phyloP scores from a whole-genome alignment of 1,140 invertebrate species.

The Drosophila persimilis region DNA sequence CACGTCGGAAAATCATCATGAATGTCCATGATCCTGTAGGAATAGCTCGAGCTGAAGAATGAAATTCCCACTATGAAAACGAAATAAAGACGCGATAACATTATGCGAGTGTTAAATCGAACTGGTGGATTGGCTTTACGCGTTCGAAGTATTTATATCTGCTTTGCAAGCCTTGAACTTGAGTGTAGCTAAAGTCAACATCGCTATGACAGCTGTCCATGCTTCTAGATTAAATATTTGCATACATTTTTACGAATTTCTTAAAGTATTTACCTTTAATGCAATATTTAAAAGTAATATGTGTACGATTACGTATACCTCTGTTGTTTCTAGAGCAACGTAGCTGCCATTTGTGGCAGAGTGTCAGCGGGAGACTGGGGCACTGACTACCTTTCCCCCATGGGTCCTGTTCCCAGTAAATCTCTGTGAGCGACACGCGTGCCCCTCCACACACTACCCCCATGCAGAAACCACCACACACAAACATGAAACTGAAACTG shows the following conservation, averaged over 20 bases:
- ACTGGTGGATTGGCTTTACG: constrained; percentile 25
- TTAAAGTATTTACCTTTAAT: constrained; percentile 24
- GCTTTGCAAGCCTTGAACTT: constrained; percentile 52
- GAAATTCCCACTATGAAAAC: constrained; percentile 5
- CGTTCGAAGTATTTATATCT: constrained; percentile 37
- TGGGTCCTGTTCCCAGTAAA: constrained; percentile 36
- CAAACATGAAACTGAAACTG: constrained; percentile 63
- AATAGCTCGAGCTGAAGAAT: constrained; percentile 6
- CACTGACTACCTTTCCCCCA: constrained; percentile 21
- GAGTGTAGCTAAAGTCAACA: constrained; percentile 20
- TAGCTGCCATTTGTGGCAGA: constrained; percentile 63
- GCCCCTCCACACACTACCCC: constrained; percentile 19
- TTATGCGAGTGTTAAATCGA: constrained; percentile 20
- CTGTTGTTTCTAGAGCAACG: constrained; percentile 36
- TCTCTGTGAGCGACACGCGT: constrained; percentile 66
- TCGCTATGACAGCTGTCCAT: constrained; percentile 42
- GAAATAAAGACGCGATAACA: constrained; percentile 27
- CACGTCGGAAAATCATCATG: constrained; percentile 17
- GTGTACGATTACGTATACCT: not conserved
- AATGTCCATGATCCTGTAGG: constrained; percentile 29
- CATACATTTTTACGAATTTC: constrained; percentile 11
- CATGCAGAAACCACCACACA: constrained; percentile 18
- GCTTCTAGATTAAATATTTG: constrained; percentile 33
- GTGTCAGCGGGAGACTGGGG: constrained; percentile 4
- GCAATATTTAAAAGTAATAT: constrained; percentile 26